Percentiles rank a stretch among this genome's conserved stretches.
Evolutionary conservation across 1,140 invertebrate species (phyloP).

Genomic region (Marisa cornuarietis): DNA sequence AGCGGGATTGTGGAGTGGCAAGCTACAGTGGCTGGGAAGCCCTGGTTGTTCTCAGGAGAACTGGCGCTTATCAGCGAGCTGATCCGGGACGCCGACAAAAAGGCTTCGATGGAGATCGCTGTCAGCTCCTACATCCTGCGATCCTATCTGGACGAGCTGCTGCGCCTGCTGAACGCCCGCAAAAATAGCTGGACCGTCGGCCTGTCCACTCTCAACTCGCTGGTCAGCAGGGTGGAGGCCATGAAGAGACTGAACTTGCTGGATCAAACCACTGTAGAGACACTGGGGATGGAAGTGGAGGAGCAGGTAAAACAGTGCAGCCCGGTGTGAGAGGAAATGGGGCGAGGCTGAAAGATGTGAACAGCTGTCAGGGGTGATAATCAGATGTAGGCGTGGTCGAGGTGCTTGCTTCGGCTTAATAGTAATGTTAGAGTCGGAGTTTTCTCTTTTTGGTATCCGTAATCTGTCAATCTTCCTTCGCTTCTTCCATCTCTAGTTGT

Average conservation of each 20-base stretch:
- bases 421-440: too few species aligned
- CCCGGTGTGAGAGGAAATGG: too few species aligned
- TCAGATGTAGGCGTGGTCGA: too few species aligned
- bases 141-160: constrained; percentile 11
- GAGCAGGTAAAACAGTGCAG: not conserved
- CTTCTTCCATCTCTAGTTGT: too few species aligned
- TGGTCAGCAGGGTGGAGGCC: constrained; percentile 5
- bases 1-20: constrained; percentile 15
- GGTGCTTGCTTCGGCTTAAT: too few species aligned
- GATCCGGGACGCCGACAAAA: constrained; percentile 17
- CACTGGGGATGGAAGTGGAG: constrained; percentile 15
- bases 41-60: constrained; percentile 27
- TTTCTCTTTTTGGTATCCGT: too few species aligned
- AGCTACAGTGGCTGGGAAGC: constrained; percentile 19
- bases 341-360: too few species aligned
- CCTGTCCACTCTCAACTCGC: not conserved
- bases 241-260: not conserved
- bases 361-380: too few species aligned
- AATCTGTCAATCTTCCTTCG: too few species aligned
- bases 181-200: not conserved
- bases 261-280: constrained; percentile 11
- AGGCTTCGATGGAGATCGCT: constrained; percentile 16
- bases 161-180: not conserved
- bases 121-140: constrained; percentile 13
- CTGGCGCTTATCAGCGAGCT: constrained; percentile 19